Conservation (phyloP, 2,113 vertebrate species). For the Campylorhamphus procurvoides region DNA sequence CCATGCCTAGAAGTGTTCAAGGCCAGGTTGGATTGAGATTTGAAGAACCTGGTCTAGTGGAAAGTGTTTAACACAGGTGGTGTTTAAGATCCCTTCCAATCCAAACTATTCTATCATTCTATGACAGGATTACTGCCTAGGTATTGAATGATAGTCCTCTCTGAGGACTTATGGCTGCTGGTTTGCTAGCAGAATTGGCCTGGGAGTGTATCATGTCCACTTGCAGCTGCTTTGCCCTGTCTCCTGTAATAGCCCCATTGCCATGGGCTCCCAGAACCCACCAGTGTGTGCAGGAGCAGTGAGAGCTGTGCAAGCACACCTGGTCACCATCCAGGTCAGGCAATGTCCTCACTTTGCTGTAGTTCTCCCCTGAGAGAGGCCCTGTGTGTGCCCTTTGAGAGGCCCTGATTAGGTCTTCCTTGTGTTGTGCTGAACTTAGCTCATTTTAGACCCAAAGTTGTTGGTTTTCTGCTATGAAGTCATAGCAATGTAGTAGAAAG, state of each 20-base stretch:
- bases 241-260: not conserved
- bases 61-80: too few relatives aligned
- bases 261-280: rapidly evolving
- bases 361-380: not conserved
- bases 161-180: not conserved
- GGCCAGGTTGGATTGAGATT: not conserved
- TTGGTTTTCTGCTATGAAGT: not conserved
- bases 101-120: not conserved
- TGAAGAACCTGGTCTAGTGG: not conserved
- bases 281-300: not conserved
- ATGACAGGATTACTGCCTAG: not conserved
- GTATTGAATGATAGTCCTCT: not conserved
- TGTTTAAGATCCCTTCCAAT: not conserved
- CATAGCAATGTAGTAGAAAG: not conserved
- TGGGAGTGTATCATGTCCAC: rapidly evolving
- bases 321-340: not conserved
- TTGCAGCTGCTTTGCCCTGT: not conserved
- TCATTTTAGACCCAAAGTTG: not conserved
- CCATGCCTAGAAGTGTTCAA: not conserved
- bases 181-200: not conserved
- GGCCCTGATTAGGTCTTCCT: not conserved
- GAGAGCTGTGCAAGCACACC: not conserved
- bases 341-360: not conserved
- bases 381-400: not conserved
- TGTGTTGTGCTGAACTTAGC: not conserved